These are phyloP conservation scores for Piprites chloris DNA, from an alignment of 2,113 vertebrate species.

Conservation along the genomic window DNA sequence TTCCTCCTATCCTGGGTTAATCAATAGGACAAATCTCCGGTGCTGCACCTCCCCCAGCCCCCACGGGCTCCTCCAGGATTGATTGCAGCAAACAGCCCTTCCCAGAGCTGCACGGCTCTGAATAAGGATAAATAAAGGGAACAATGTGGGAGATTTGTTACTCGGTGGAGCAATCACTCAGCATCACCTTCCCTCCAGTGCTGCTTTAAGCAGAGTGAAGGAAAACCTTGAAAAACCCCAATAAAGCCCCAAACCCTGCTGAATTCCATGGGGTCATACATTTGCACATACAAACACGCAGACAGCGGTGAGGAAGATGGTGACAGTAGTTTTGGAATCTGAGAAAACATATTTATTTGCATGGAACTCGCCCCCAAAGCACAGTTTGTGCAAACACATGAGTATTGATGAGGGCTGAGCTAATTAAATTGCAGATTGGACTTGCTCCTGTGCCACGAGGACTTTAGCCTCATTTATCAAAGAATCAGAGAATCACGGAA, in stretches of 20 bases:
- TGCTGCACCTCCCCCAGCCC: not conserved
- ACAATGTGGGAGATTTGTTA: not conserved
- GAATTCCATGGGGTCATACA: fast-evolving
- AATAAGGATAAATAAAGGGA: not conserved
- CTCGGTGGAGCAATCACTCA: not conserved
- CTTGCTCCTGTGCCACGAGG: not conserved
- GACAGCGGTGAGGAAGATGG: fast-evolving
- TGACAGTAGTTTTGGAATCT: fast-evolving
- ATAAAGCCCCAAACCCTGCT: not conserved
- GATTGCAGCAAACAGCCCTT: constrained; percentile 55
- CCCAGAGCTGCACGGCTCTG: not conserved
- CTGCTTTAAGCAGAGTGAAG: not conserved
- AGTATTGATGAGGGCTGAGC: not conserved
- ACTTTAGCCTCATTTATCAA: not conserved
- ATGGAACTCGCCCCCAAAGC: fast-evolving
- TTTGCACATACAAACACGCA: fast-evolving
- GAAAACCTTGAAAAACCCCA: not conserved
- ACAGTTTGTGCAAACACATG: not conserved
- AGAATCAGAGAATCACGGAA: not conserved
- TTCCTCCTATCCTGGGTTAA: not conserved
- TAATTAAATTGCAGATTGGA: not conserved
- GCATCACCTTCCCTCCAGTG: not conserved
- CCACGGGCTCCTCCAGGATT: constrained; percentile 8
- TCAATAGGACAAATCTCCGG: constrained; percentile 53
- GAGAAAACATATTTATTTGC: not conserved